Percentiles rank a stretch among this genome's conserved stretches.
Conservation (phyloP, 2,888 invertebrate species). For the Erannis defoliaria region DNA sequence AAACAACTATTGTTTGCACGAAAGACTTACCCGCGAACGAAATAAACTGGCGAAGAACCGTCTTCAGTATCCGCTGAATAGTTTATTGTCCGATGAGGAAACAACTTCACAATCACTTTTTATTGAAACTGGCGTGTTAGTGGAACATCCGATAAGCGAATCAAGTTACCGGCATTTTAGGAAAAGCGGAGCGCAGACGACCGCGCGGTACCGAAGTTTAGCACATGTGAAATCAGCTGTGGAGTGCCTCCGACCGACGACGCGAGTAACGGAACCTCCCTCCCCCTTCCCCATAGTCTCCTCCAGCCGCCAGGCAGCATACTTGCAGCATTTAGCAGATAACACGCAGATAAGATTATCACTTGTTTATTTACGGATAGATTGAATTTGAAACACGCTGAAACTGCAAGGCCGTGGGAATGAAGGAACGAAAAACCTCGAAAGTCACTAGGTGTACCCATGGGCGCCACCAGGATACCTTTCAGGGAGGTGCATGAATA, state of each 20-base stretch:
- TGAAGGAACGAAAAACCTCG: neutral
- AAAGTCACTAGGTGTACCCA: constrained; percentile 40
- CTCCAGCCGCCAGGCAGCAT: constrained; percentile 52
- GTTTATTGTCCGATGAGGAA: constrained; percentile 48
- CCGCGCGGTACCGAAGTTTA: constrained; percentile 63
- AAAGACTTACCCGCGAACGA: constrained; percentile 61
- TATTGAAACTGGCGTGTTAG: constrained; percentile 46
- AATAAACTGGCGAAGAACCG: constrained; percentile 40
- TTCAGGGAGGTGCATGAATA: too few species aligned
- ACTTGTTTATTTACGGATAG: constrained; percentile 71
- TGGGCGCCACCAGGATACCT: too few species aligned
- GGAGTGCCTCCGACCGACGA: constrained; percentile 52
- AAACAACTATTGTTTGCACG: constrained; percentile 17
- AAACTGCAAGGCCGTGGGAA: constrained; percentile 30
- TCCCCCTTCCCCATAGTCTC: constrained; percentile 54
- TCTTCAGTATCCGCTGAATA: constrained; percentile 46
- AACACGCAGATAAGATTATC: constrained; percentile 51
- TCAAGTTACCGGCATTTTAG: constrained; percentile 73
- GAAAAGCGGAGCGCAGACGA: constrained; percentile 54
- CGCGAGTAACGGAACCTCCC: constrained; percentile 58
- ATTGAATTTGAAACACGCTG: constrained; percentile 46
- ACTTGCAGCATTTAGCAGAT: constrained; percentile 59
- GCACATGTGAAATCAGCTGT: constrained; percentile 85
- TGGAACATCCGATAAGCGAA: constrained; percentile 33
- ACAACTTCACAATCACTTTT: constrained; percentile 64